Evolutionary conservation across 2,113 vertebrate genomes (phyloP), one percentile per base, ranked within the genome.

Genomic region (Bungarus multicinctus): DNA sequence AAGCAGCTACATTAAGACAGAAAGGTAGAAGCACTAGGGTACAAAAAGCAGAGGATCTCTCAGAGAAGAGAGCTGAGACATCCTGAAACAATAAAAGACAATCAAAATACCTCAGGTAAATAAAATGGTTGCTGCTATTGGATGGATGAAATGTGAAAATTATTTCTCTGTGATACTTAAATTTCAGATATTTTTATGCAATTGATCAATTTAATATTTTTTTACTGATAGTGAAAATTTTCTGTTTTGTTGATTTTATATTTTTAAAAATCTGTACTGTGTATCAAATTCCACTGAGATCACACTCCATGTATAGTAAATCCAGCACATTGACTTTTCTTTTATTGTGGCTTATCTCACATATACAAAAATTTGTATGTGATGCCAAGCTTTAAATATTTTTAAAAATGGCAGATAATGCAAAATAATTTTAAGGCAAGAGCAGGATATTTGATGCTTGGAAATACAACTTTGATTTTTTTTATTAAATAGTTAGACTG

Each of bases 201-300:
- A 69, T 69, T 69, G 64, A 69, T 69, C 64, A 34, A 69, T 90
- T 95, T 91, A 92, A 91, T 52, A 96, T 95, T 54, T 87, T 93
- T 47, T 90, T 52, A 92, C 45, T 87, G 69, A 93, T 91, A 92
- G 50, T 88, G 95, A 90, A 94, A 96, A 96, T 95, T 94, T 90
- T 97, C 95, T 96, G 95, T n/a, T 11, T 60, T 91, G 92, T 91
- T 89, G 95, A 90, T 45, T 95, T 96, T 97, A 95, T 95, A 60
- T 50, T 94, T 87, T 93, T 74, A 14, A 92, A 58, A 90, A 94
- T 64, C 16, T 93, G 95, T 93, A 93, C 94, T 94, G 93, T 81
- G 88, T 91, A 94, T 92, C 50, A 88, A 50, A 16, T 91, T 94
- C 9, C 94, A 94, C 93, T 91, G 92, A 90, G 39, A 91, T 92